Base-by-base conservation (phyloP, 2,888 invertebrate species). In the Pseudococcus jackbeardsleyi region DNA sequence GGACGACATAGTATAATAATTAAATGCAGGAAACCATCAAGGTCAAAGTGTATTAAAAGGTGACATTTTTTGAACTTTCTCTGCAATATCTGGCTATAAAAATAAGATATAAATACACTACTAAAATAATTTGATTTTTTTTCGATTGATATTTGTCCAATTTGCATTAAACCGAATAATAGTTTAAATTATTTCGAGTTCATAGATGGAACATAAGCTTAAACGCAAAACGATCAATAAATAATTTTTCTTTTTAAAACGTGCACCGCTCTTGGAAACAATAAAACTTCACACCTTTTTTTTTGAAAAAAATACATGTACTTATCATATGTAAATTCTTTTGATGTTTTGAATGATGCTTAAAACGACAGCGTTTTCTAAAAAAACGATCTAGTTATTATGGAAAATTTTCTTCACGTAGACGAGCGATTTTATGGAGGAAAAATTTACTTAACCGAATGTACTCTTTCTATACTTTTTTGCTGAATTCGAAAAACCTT, bases 1-100 rank as follows among this genome's bases (percentile, higher is more conserved):
- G 68, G 68, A 72, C 33, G 68, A 72, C 68, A 72, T 72, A 72
- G 68, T 33, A 72, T 72, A 72, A 72, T 72, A 72, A 72, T 72
- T 72, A 72, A 72, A 72, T 33, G 26, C 68, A 72, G 68, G 68
- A 72, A 72, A 72, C 33, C 33, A 72, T 72, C 68, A 72, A 72
- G 68, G 68, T 72, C 12, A 15, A 72, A 72, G 68, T 72, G 68
- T 72, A 72, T 72, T 72, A 33, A 72, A 72, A 72, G 68, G 26
- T 72, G 68, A 72, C 68, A 72, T 33, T 72, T 22, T 72, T 72
- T 72, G 68, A 72, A 72, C 68, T 72, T 72, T 72, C 68, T 72
- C 26, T 64, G 50, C 50, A 19, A 19, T 72, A 72, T 26, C 26
- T 33, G 64, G 0, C 12, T 59, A n/a, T n/a, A 59, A 17, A 15